Percentiles rank a stretch among this genome's conserved stretches.
These are phyloP conservation scores for Phyllostomus discolor DNA, from an alignment of 2,113 vertebrate species.

Conservation along the genomic window DNA sequence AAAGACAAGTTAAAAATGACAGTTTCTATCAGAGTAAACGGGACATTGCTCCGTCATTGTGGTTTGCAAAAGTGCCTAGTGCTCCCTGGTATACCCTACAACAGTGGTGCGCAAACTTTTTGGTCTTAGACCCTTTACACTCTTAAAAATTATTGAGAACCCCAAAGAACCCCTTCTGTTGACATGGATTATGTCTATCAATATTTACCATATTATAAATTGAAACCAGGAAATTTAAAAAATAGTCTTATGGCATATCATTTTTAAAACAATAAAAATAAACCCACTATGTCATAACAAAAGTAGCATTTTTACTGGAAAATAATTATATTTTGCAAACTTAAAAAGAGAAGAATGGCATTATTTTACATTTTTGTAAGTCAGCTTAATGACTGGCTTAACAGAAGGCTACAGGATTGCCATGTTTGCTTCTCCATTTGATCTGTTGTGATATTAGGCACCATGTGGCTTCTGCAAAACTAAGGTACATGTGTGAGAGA, in stretches of 20 bases:
- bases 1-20: neutral
- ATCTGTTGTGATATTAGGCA: neutral
- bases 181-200: neutral
- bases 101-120: rapidly evolving
- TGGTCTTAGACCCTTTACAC: no score
- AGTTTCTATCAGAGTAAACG: neutral
- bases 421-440: neutral
- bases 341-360: neutral
- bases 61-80: neutral
- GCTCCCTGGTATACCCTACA: no score
- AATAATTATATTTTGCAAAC: neutral
- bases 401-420: neutral
- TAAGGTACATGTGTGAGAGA: neutral
- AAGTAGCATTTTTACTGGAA: neutral
- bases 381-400: neutral
- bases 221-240: neutral
- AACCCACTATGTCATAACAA: neutral
- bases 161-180: neutral
- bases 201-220: neutral
- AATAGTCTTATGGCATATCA: neutral
- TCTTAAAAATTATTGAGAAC: no score
- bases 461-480: neutral
- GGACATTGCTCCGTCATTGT: neutral
- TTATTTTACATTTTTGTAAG: neutral
- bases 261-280: neutral